Evolutionary conservation across 1,140 invertebrate species (phyloP).

Genomic region (Meteorus sp.): DNA sequence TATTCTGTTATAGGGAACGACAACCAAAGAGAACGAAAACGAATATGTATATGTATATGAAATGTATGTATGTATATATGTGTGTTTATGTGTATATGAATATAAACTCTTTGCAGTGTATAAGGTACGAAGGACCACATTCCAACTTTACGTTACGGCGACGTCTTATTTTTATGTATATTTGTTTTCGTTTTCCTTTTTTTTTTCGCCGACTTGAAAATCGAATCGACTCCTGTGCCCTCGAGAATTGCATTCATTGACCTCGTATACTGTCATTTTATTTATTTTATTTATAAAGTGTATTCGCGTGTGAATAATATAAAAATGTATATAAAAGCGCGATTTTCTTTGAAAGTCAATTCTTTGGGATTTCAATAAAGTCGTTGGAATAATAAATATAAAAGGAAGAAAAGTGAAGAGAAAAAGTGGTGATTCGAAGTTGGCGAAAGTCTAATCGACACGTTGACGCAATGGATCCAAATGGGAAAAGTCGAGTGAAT

Average conservation of each 20-base stretch:
- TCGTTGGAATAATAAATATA: no score
- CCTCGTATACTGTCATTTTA: no score
- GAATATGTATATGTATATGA: constrained; percentile 2
- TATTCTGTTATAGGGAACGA: constrained; percentile 2
- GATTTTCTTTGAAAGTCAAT: no score
- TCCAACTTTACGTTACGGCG: constrained; percentile 4
- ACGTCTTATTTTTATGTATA: background rate
- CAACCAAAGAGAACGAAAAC: constrained; percentile 5
- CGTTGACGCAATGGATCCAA: constrained; percentile 13
- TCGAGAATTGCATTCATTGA: background rate
- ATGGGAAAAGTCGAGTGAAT: constrained; percentile 21
- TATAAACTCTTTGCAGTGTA: constrained; percentile 4
- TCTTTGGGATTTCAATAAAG: background rate
- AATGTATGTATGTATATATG: no score
- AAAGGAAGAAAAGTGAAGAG: background rate
- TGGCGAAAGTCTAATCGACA: constrained; percentile 18
- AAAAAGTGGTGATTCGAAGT: constrained; percentile 8
- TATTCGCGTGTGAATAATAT: no score
- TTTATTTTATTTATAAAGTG: background rate
- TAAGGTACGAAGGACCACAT: constrained; percentile 13
- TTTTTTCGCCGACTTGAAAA: no score
- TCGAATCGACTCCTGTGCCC: background rate
- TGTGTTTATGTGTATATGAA: background rate
- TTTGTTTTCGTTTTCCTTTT: background rate
- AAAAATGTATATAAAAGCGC: no score